phyloP scores from a whole-genome alignment of 64 coral and sea anemone genomes.

The Porites lutea region DNA sequence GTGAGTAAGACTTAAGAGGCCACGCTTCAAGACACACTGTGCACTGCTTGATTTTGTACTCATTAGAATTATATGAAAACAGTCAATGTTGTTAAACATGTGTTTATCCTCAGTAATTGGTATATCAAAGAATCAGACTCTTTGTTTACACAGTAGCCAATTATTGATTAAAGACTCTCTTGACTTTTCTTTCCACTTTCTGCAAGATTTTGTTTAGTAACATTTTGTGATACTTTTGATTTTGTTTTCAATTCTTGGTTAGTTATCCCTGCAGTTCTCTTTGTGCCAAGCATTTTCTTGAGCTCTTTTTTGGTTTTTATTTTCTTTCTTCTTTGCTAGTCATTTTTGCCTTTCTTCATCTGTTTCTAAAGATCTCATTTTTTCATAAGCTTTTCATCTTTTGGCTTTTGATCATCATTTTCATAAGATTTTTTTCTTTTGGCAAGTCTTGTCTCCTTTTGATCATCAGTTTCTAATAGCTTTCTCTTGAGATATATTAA shows the following conservation, averaged over 20 bases:
- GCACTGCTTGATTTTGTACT: not conserved
- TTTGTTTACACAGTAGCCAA: slow-evolving; percentile 34
- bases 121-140: slow-evolving; percentile 48
- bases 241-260: slow-evolving; percentile 33
- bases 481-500: slow-evolving; percentile 19
- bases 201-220: slow-evolving; percentile 49
- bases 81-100: slow-evolving; percentile 4
- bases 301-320: not conserved
- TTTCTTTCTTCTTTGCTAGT: slow-evolving; percentile 21
- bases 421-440: not conserved
- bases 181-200: slow-evolving; percentile 37
- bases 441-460: slow-evolving; percentile 5
- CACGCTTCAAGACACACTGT: not conserved
- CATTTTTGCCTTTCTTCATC: slow-evolving; percentile 32
- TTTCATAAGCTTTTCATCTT: too few species aligned
- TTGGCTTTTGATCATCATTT: not conserved
- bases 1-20: not conserved
- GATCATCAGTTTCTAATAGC: slow-evolving; percentile 4
- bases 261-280: slow-evolving; percentile 33
- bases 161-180: slow-evolving; percentile 46
- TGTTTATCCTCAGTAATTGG: slow-evolving; percentile 4
- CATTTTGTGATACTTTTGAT: slow-evolving; percentile 33
- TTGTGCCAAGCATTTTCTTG: slow-evolving; percentile 31
- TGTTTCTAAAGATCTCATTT: not conserved
- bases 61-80: not conserved